These are phyloP conservation scores for Scaptomyza reducta DNA, from an alignment of 2,888 invertebrate genomes.

Conservation along the genomic window DNA sequence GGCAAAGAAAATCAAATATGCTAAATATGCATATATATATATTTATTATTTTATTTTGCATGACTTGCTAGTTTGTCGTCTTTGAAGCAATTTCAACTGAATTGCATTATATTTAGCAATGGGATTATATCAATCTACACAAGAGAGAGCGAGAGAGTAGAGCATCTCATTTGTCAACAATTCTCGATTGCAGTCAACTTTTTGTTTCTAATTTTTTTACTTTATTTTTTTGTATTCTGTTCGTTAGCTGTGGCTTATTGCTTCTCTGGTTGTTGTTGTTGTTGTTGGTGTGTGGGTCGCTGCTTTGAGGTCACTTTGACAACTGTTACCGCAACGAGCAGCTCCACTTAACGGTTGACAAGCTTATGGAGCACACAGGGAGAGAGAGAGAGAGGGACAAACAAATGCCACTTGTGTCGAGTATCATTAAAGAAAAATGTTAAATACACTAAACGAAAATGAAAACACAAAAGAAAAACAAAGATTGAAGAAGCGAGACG, in stretches of 20 bases:
- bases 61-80: slow-evolving; percentile 1
- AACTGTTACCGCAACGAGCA: slow-evolving; percentile 71
- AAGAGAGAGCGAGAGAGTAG: background rate
- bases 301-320: slow-evolving; percentile 80
- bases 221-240: background rate
- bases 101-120: slow-evolving; percentile 11
- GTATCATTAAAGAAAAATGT: slow-evolving; percentile 79
- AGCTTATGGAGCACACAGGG: slow-evolving; percentile 55
- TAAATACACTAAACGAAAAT: slow-evolving; percentile 73
- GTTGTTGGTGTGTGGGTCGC: slow-evolving; percentile 38
- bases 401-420: slow-evolving; percentile 74
- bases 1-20: slow-evolving; percentile 1
- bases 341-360: slow-evolving; percentile 66
- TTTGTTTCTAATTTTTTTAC: background rate
- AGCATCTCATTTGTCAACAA: slow-evolving; percentile 15
- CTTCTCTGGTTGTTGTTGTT: slow-evolving; percentile 36
- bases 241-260: slow-evolving; percentile 8
- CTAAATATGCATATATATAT: slow-evolving; percentile 5
- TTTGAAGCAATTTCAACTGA: slow-evolving; percentile 2
- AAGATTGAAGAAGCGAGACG: slow-evolving; percentile 18
- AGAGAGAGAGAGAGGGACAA: slow-evolving; percentile 39
- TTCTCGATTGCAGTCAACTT: slow-evolving; percentile 12
- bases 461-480: background rate
- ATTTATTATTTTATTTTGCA: slow-evolving; percentile 1
- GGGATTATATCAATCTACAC: slow-evolving; percentile 4